Evolutionary conservation across 2,888 invertebrate genomes (phyloP).

Genomic region (Orthosia incerta): DNA sequence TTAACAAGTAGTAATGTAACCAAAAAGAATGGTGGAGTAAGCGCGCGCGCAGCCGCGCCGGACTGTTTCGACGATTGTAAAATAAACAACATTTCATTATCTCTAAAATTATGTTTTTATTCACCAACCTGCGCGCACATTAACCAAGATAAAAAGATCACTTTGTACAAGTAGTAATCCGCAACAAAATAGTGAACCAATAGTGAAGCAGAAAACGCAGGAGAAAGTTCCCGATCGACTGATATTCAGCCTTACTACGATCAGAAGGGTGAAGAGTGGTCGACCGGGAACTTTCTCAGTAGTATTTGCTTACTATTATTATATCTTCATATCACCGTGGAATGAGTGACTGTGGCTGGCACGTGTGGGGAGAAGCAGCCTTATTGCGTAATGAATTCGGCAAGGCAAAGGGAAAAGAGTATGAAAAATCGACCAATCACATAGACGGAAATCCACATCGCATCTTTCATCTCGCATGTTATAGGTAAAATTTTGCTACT

Average conservation of each 20-base stretch:
- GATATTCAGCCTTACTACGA: neutral
- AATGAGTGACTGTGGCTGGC: too few relatives aligned
- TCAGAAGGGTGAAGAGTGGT: neutral
- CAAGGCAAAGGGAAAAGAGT: too few relatives aligned
- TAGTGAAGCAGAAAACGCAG: neutral
- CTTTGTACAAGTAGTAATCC: neutral
- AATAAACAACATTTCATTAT: slow-evolving; percentile 87
- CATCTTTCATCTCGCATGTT: too few relatives aligned
- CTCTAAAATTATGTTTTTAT: slow-evolving; percentile 68
- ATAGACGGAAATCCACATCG: too few relatives aligned
- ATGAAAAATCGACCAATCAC: too few relatives aligned
- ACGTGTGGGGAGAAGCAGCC: too few relatives aligned
- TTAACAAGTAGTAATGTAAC: slow-evolving; percentile 71
- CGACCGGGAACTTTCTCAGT: neutral
- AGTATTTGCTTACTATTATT: too few relatives aligned
- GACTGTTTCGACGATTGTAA: slow-evolving; percentile 76
- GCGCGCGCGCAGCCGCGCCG: slow-evolving; percentile 58
- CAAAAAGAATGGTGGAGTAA: slow-evolving; percentile 73
- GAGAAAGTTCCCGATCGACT: neutral
- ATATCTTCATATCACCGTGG: too few relatives aligned
- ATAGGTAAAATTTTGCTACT: too few relatives aligned
- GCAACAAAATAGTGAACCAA: neutral
- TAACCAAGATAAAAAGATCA: too few relatives aligned
- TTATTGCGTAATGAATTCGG: too few relatives aligned
- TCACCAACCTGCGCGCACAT: neutral